Conservation (phyloP, 2,113 vertebrate species). For the Genyomyrus donnyi region DNA sequence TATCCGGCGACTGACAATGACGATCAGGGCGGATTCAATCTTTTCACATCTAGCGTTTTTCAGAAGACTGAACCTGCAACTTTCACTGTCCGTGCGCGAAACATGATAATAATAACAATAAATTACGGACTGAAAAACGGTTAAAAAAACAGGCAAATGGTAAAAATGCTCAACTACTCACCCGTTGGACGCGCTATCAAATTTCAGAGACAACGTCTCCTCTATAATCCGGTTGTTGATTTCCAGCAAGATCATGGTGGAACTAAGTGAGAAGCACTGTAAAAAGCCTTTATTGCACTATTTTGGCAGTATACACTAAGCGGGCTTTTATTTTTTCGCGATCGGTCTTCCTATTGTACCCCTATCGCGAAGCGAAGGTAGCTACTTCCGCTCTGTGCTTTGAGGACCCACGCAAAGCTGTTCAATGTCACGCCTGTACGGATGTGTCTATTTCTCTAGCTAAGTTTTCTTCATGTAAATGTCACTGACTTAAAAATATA, state of each 20-base stretch:
- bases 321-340: background rate
- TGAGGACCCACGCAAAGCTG: conserved; percentile 7
- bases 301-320: background rate
- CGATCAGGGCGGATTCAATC: background rate
- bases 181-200: conserved; percentile 88
- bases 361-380: background rate
- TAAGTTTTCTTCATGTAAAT: background rate
- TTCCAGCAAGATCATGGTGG: conserved; percentile 93
- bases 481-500: background rate
- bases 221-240: conserved; percentile 97
- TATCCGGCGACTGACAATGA: background rate
- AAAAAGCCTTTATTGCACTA: background rate
- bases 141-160: background rate
- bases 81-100: background rate
- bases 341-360: background rate
- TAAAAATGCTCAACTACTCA: conserved; percentile 52
- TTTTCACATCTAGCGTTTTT: background rate
- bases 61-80: background rate
- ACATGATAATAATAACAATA: background rate
- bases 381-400: conserved; percentile 27
- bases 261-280: background rate
- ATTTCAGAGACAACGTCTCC: conserved; percentile 87
- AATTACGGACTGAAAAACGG: background rate
- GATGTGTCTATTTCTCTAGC: background rate
- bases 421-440: background rate